phyloP scores from a whole-genome alignment of 92 coral and sea anemone genomes.

The Siderastrea siderea region DNA sequence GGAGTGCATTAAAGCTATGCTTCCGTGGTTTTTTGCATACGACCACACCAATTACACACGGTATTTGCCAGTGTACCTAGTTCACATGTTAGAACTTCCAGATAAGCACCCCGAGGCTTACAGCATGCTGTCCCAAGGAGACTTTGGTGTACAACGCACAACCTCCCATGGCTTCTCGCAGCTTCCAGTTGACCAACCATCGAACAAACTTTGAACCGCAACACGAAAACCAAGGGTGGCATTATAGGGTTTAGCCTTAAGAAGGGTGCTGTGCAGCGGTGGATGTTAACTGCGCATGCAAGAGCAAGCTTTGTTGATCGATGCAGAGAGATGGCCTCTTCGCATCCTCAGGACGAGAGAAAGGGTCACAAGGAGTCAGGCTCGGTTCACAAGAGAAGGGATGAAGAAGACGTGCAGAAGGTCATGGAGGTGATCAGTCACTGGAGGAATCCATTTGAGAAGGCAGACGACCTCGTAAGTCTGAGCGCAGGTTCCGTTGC shows the following conservation, averaged over 20 bases:
- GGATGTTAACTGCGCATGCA: constrained; percentile 74
- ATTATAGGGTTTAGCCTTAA: constrained; percentile 65
- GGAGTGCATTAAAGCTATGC: constrained; percentile 63
- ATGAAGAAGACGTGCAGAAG: constrained; percentile 56
- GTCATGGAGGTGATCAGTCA: constrained; percentile 54
- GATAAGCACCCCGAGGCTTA: constrained; percentile 79
- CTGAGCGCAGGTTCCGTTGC: constrained; percentile 57
- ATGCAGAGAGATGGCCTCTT: constrained; percentile 54
- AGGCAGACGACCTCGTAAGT: constrained; percentile 27
- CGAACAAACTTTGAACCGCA: constrained; percentile 57
- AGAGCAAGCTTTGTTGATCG: constrained; percentile 56
- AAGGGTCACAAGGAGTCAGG: constrained; percentile 53
- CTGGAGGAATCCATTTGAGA: constrained; percentile 63
- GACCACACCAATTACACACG: constrained; percentile 78
- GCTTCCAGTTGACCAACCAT: constrained; percentile 56
- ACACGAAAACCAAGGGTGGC: constrained; percentile 64
- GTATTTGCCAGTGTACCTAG: constrained; percentile 64
- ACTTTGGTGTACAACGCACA: constrained; percentile 68
- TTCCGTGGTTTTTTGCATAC: constrained; percentile 72
- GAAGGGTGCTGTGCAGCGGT: constrained; percentile 73
- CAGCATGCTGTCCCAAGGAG: constrained; percentile 42
- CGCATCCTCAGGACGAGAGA: background rate
- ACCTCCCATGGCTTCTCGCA: constrained; percentile 49
- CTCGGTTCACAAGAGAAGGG: constrained; percentile 42
- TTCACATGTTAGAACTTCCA: constrained; percentile 51